Conservation (phyloP, 1,140 invertebrate species). For the Aphelenchoides besseyi region DNA sequence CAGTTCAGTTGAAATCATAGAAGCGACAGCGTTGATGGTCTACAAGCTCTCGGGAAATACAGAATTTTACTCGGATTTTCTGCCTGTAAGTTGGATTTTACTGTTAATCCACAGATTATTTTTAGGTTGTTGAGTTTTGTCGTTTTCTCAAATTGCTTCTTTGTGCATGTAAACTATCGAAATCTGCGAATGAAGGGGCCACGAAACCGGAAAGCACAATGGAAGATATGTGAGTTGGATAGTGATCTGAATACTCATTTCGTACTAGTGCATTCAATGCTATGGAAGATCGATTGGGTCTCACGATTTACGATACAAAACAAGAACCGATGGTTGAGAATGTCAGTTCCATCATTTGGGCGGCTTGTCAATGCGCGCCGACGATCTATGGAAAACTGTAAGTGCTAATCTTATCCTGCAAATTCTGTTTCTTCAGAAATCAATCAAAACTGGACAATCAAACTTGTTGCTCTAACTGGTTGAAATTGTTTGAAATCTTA, state of each 20-base stretch:
- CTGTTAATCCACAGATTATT: not conserved
- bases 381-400: not conserved
- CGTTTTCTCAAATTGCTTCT: not conserved
- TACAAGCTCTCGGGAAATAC: too few species aligned
- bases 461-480: not conserved
- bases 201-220: not conserved
- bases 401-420: not conserved
- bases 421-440: not conserved
- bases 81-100: too few species aligned
- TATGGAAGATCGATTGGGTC: not conserved
- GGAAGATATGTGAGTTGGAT: not conserved
- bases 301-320: not conserved
- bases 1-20: too few species aligned
- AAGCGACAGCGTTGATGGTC: not conserved
- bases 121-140: slow-evolving; percentile 5
- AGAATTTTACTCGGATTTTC: too few species aligned
- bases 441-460: not conserved
- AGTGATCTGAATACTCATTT: not conserved
- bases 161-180: not conserved
- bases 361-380: not conserved
- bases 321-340: not conserved
- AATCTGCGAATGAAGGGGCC: too few species aligned
- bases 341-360: not conserved
- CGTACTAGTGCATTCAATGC: not conserved
- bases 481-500: not conserved